Conservation (phyloP, 2,797 vertebrate species). For the Phalloptychus januarius region DNA sequence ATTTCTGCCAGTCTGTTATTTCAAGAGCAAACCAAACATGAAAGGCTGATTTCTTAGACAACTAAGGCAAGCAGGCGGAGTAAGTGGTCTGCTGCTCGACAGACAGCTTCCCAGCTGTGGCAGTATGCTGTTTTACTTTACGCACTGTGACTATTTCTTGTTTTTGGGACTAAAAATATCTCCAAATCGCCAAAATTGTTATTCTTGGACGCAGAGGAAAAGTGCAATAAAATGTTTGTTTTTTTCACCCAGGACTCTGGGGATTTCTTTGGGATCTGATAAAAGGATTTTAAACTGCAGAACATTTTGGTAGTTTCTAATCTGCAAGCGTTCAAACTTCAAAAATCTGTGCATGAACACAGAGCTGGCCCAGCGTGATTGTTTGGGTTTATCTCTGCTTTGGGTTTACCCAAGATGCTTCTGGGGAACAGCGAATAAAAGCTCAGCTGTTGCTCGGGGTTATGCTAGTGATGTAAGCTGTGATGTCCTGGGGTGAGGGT, state of each 20-base stretch:
- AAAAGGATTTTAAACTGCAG: not conserved
- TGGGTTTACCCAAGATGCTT: conserved; percentile 48
- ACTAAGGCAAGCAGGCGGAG: not conserved
- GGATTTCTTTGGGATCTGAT: not conserved
- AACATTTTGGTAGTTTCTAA: not conserved
- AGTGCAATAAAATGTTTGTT: not conserved
- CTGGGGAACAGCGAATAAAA: conserved; percentile 37
- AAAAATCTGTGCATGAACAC: conserved; percentile 32
- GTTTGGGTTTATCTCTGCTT: conserved; percentile 26
- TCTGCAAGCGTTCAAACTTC: not conserved
- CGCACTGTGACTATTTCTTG: not conserved
- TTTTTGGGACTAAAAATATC: not conserved
- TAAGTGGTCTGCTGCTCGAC: not conserved
- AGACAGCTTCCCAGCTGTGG: not conserved
- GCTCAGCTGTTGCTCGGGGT: conserved; percentile 64
- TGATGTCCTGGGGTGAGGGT: conserved; percentile 59
- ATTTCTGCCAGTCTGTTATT: not conserved
- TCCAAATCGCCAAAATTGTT: not conserved
- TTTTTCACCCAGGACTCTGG: not conserved
- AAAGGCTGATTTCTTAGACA: not conserved
- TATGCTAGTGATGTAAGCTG: conserved; percentile 67
- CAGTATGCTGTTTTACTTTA: not conserved
- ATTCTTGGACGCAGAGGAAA: not conserved
- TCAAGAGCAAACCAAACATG: not conserved
- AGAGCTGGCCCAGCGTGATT: conserved; percentile 17